A percentile compares a stretch with the other conserved stretches of the same genome.
Evolutionary conservation across 2,888 invertebrate genomes (phyloP).

Genomic region (Hofmannophila pseudospretella): DNA sequence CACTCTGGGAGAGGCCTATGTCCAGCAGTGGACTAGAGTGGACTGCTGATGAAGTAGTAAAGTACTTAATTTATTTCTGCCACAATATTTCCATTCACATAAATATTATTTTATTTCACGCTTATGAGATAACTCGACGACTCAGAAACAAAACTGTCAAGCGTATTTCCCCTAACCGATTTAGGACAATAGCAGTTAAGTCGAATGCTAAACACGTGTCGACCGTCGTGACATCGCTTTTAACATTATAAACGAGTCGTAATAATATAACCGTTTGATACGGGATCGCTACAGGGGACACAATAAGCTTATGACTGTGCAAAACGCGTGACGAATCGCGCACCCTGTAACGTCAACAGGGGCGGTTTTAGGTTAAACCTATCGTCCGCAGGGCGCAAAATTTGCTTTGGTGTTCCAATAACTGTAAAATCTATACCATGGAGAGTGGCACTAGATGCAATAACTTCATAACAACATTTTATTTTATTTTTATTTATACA

Average conservation of each 20-base stretch:
- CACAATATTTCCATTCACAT: not conserved
- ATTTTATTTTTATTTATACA: no score
- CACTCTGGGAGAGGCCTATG: no score
- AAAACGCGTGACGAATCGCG: slow-evolving; percentile 56
- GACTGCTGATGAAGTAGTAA: no score
- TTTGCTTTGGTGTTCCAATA: no score
- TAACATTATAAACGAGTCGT: slow-evolving; percentile 55
- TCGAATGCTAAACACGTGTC: slow-evolving; percentile 73
- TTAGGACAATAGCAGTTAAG: slow-evolving; percentile 61
- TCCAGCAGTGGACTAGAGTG: no score
- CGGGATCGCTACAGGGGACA: slow-evolving; percentile 44
- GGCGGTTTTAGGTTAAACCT: no score
- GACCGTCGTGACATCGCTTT: slow-evolving; percentile 60
- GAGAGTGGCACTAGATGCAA: no score
- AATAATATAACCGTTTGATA: slow-evolving; percentile 65
- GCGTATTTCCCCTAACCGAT: slow-evolving; percentile 48
- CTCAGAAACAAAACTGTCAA: slow-evolving; percentile 4
- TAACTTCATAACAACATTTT: no score
- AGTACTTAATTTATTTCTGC: not conserved
- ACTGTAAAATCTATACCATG: no score
- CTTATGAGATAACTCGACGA: no score
- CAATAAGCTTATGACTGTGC: slow-evolving; percentile 30
- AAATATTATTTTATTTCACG: no score
- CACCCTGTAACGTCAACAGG: slow-evolving; percentile 50
- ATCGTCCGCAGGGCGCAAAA: no score